A percentile compares a stretch with the other conserved stretches of the same genome.
Evolutionary conservation across 2,113 vertebrate genomes (phyloP).

Genomic region (Gallinago jamesoni): DNA sequence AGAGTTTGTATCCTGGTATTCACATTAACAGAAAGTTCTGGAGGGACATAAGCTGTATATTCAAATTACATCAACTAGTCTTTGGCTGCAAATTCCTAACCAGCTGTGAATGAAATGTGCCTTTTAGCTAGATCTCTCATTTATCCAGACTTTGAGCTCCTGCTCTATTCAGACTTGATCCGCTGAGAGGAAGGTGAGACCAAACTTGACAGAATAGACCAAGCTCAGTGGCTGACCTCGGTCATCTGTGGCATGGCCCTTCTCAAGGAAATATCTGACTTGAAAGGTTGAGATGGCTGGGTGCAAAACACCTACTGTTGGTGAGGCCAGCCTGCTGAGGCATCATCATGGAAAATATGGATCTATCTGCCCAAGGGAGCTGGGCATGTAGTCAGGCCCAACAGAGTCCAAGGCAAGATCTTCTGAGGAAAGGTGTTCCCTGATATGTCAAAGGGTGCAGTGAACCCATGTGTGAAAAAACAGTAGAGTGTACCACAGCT

Average conservation of each 20-base stretch:
- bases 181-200: background rate
- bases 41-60: background rate
- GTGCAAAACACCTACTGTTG: constrained; percentile 33
- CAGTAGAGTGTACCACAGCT: background rate
- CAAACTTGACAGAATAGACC: background rate
- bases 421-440: background rate
- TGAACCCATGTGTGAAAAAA: background rate
- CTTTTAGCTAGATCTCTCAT: background rate
- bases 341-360: background rate
- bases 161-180: background rate
- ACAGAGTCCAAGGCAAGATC: background rate
- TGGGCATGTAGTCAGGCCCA: background rate
- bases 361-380: background rate
- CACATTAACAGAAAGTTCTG: background rate
- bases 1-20: background rate
- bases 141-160: background rate
- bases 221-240: background rate
- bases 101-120: background rate
- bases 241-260: constrained; percentile 9
- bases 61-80: background rate
- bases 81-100: background rate
- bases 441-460: background rate
- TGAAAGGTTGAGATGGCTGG: background rate
- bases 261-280: constrained; percentile 61
- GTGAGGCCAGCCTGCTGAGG: background rate